Conservation (phyloP, 2,888 invertebrate genomes). For the Fabriciana adippe region DNA sequence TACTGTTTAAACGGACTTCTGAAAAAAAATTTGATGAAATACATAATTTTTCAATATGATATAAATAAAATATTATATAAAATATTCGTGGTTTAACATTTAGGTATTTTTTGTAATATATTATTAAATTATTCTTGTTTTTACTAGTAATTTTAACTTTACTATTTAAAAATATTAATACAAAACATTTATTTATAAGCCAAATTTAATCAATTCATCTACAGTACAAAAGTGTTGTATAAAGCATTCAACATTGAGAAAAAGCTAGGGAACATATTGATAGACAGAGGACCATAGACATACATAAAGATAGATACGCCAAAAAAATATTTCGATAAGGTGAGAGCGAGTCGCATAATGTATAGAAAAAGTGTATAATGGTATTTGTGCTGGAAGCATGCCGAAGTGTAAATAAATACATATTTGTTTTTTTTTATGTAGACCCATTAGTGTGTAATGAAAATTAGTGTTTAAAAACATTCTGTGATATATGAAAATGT, state of each 20-base stretch:
- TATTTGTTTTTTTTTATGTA: constrained; percentile 48
- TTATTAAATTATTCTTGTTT: background rate
- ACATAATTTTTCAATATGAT: too few relatives aligned
- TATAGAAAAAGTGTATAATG: constrained; percentile 35
- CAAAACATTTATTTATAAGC: constrained; percentile 22
- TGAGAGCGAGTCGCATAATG: constrained; percentile 38
- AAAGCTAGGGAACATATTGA: constrained; percentile 30
- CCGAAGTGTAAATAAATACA: constrained; percentile 31
- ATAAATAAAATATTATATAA: too few relatives aligned
- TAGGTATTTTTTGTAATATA: background rate
- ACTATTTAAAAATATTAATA: background rate
- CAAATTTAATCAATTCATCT: constrained; percentile 22
- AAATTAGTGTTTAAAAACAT: constrained; percentile 25
- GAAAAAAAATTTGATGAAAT: too few relatives aligned
- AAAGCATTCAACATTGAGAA: constrained; percentile 35
- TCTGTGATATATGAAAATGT: constrained; percentile 12
- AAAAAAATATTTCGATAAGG: constrained; percentile 28
- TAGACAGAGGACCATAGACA: constrained; percentile 29
- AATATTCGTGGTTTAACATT: background rate
- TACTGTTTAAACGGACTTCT: too few relatives aligned
- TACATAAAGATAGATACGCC: constrained; percentile 30
- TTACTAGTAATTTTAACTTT: background rate
- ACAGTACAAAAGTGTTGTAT: constrained; percentile 24
- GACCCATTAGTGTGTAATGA: constrained; percentile 72
- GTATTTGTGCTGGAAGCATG: constrained; percentile 41